phyloP scores from a whole-genome alignment of 2,797 vertebrate genomes.

The Leucoraja ocellata region DNA sequence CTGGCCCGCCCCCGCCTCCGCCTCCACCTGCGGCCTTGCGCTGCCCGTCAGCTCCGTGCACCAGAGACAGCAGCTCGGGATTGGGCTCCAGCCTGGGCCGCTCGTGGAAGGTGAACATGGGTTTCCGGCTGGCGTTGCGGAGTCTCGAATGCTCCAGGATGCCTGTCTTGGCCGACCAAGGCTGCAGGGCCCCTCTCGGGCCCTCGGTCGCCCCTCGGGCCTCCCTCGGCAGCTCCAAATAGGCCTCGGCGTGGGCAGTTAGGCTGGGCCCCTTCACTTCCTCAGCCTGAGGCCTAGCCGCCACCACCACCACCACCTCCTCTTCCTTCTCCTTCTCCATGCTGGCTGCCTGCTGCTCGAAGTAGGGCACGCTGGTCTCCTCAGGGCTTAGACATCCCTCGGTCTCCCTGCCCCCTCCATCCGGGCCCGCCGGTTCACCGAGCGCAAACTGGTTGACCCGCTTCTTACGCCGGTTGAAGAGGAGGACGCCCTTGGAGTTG shows the following conservation, averaged over 20 bases:
- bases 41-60: conserved; percentile 78
- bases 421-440: conserved; percentile 55
- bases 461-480: conserved; percentile 85
- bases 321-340: conserved; percentile 57
- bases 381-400: conserved; percentile 44
- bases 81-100: conserved; percentile 83
- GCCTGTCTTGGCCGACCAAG: conserved; percentile 68
- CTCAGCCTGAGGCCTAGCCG: too few species aligned
- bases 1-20: conserved; percentile 48
- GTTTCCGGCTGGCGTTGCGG: conserved; percentile 65
- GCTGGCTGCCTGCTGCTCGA: conserved; percentile 44
- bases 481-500: conserved; percentile 83
- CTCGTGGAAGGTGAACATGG: conserved; percentile 98
- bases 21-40: conserved; percentile 70
- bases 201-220: background rate
- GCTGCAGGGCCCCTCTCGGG: too few species aligned
- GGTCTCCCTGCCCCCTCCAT: conserved; percentile 46
- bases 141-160: conserved; percentile 74
- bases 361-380: conserved; percentile 43
- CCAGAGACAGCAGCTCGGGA: conserved; percentile 85
- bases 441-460: conserved; percentile 77
- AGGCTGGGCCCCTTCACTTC: too few species aligned
- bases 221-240: conserved; percentile 45
- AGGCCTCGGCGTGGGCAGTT: conserved; percentile 2
- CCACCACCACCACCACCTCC: conserved; percentile 46